A percentile compares a stretch with the other conserved stretches of the same genome.
phyloP scores from a whole-genome alignment of 1,140 invertebrate species.

The Psilanteris sp. region DNA sequence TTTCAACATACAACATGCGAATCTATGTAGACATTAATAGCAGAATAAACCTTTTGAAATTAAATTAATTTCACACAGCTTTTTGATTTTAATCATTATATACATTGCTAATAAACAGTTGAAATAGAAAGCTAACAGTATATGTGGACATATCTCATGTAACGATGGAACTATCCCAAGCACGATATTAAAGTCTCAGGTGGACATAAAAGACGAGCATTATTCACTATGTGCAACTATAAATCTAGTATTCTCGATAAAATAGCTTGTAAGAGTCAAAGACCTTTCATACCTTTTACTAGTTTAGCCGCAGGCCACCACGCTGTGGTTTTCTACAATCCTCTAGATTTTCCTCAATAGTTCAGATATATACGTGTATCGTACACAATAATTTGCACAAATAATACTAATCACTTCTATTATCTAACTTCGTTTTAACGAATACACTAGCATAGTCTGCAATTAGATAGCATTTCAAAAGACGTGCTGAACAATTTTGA shows the following conservation, averaged over 20 bases:
- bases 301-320: constrained; percentile 52
- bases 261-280: constrained; percentile 46
- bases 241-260: constrained; percentile 59
- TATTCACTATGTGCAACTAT: constrained; percentile 48
- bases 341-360: constrained; percentile 44
- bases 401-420: constrained; percentile 53
- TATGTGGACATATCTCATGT: constrained; percentile 19
- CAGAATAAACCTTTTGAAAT: too few relatives aligned
- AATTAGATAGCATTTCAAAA: constrained; percentile 14
- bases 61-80: too few relatives aligned
- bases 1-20: too few relatives aligned
- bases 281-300: constrained; percentile 56
- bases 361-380: constrained; percentile 34
- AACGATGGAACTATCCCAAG: constrained; percentile 10
- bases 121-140: constrained; percentile 7
- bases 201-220: constrained; percentile 54
- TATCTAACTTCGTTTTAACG: constrained; percentile 23
- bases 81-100: too few relatives aligned
- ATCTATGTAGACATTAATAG: too few relatives aligned
- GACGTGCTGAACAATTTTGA: too few relatives aligned
- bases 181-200: constrained; percentile 53
- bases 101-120: too few relatives aligned
- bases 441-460: background rate
- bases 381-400: constrained; percentile 44
- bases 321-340: constrained; percentile 50